Evolutionary conservation across 2,797 vertebrate genomes (phyloP).

Genomic region (Gymnodraco acuticeps): DNA sequence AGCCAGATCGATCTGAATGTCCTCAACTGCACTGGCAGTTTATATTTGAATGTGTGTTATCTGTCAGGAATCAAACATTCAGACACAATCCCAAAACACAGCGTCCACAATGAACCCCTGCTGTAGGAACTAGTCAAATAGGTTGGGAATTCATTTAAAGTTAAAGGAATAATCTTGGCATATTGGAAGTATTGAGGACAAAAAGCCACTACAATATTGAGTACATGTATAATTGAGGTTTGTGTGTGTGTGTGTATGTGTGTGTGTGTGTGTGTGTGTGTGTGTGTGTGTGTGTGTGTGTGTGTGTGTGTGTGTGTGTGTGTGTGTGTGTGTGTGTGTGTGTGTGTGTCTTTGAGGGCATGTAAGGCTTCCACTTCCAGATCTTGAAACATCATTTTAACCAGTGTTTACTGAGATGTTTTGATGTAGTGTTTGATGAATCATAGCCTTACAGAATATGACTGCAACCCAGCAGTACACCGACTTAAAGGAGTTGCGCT

Average conservation of each 20-base stretch:
- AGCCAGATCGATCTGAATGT: background rate
- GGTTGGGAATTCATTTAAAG: background rate
- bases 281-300: background rate
- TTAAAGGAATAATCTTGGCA: too few relatives aligned
- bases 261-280: too few relatives aligned
- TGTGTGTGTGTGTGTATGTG: background rate
- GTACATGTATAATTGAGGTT: background rate
- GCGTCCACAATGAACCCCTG: background rate
- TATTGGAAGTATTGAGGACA: background rate
- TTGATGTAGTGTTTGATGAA: background rate
- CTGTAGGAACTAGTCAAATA: background rate
- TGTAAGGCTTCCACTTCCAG: background rate
- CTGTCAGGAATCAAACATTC: background rate
- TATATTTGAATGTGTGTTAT: too few relatives aligned
- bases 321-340: background rate
- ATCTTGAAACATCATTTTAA: background rate
- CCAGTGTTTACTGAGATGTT: background rate
- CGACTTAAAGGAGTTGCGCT: background rate
- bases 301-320: background rate
- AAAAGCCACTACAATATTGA: background rate
- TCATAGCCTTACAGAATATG: background rate
- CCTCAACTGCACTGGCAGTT: background rate
- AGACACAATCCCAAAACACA: too few relatives aligned
- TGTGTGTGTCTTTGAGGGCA: background rate
- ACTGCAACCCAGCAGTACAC: conserved; percentile 5